Conservation (phyloP, 2,113 vertebrate species). For the Callorhinus ursinus region DNA sequence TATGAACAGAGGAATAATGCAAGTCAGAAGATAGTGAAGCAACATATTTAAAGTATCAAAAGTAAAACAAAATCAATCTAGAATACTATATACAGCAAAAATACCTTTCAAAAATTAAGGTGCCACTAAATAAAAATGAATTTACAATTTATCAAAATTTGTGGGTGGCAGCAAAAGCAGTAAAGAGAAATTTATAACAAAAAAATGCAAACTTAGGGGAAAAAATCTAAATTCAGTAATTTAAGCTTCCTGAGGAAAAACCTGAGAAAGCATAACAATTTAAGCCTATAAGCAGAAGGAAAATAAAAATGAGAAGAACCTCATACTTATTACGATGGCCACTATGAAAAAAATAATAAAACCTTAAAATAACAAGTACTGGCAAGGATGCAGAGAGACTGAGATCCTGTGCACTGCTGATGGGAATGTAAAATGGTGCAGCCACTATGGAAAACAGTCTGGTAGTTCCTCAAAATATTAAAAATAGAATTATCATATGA, state of each 20-base stretch:
- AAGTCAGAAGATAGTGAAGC: neutral
- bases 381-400: neutral
- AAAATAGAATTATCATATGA: neutral
- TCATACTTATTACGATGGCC: neutral
- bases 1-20: neutral
- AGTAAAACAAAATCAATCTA: neutral
- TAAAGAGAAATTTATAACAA: neutral
- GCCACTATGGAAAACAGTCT: neutral
- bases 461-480: neutral
- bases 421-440: neutral
- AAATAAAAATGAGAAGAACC: slow-evolving; percentile 1
- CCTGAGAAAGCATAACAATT: neutral
- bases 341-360: neutral
- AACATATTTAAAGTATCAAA: neutral
- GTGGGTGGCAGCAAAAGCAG: neutral
- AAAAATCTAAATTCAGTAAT: neutral
- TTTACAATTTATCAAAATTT: neutral
- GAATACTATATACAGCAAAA: neutral
- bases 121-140: neutral
- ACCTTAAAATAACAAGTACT: neutral
- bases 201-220: neutral
- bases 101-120: neutral
- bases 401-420: neutral
- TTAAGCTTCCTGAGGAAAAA: neutral
- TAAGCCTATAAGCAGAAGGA: neutral